These are phyloP conservation scores for Tarsius wallacei DNA, from an alignment of 2,797 vertebrate genomes.

Conservation along the genomic window DNA sequence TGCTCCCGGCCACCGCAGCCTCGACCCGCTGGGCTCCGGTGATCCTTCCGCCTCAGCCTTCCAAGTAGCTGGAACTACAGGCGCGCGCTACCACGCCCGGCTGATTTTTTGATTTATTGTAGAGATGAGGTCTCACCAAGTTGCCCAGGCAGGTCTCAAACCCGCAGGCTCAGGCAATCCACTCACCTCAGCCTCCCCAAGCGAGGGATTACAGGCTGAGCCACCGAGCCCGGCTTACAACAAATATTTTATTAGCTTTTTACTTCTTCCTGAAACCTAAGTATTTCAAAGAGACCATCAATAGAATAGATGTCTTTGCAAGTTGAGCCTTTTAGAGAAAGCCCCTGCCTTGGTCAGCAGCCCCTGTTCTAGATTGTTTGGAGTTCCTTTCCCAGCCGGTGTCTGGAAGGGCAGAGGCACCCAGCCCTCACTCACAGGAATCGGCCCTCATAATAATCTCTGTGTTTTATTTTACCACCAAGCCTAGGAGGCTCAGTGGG, in stretches of 20 bases:
- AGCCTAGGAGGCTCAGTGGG: not conserved
- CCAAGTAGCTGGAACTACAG: too few species aligned
- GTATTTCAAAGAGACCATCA: not conserved
- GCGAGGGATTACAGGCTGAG: too few species aligned
- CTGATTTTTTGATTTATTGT: too few species aligned
- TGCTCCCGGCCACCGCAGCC: too few species aligned
- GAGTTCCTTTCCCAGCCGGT: not conserved
- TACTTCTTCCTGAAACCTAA: not conserved
- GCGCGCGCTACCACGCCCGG: too few species aligned
- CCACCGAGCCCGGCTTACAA: too few species aligned
- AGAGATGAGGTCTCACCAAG: too few species aligned
- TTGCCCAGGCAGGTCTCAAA: too few species aligned
- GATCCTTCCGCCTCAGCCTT: too few species aligned
- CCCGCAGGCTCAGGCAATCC: too few species aligned
- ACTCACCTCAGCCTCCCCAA: too few species aligned
- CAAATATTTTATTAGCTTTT: not conserved
- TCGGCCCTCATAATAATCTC: not conserved
- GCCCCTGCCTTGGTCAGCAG: not conserved
- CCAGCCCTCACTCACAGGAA: not conserved
- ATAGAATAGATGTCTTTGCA: not conserved
- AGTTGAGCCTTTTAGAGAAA: not conserved
- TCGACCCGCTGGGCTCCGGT: too few species aligned
- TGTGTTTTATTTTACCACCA: not conserved
- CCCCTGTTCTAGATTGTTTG: not conserved
- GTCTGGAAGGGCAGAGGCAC: not conserved